Conservation (phyloP, 2,113 vertebrate species). For the Ptychochromis oligacanthus region DNA sequence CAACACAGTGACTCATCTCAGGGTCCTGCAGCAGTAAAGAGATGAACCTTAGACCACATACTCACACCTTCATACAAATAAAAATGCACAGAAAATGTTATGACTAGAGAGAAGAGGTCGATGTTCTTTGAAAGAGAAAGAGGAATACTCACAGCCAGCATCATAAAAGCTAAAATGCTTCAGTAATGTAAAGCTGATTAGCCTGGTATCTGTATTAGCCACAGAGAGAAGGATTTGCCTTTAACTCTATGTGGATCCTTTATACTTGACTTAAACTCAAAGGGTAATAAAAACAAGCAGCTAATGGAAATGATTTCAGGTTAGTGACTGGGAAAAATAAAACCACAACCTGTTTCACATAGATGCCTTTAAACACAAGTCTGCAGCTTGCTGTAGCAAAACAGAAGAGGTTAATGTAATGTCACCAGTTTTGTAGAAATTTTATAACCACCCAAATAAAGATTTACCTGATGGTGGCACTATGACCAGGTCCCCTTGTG, state of each 20-base stretch:
- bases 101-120: constrained; percentile 6
- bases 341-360: not conserved
- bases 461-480: not conserved
- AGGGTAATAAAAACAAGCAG: constrained; percentile 2
- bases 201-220: not conserved
- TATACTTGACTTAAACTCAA: not conserved
- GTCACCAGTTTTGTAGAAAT: not conserved
- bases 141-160: not conserved
- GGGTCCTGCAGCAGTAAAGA: constrained; percentile 54
- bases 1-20: constrained; percentile 72
- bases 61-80: constrained; percentile 32
- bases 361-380: not conserved
- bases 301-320: constrained; percentile 13
- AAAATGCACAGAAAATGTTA: constrained; percentile 3
- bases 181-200: not conserved
- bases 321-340: not conserved
- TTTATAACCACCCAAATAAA: not conserved
- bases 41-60: constrained; percentile 31
- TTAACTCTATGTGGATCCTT: constrained; percentile 17
- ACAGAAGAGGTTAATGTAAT: not conserved
- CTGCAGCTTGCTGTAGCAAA: not conserved
- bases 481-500: not conserved
- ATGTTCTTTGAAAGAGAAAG: constrained; percentile 58
- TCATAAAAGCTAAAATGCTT: not conserved
- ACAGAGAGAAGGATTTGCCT: not conserved